Evolutionary conservation across 2,797 vertebrate genomes (phyloP).

Genomic region (Chelidonichthys spinosus): DNA sequence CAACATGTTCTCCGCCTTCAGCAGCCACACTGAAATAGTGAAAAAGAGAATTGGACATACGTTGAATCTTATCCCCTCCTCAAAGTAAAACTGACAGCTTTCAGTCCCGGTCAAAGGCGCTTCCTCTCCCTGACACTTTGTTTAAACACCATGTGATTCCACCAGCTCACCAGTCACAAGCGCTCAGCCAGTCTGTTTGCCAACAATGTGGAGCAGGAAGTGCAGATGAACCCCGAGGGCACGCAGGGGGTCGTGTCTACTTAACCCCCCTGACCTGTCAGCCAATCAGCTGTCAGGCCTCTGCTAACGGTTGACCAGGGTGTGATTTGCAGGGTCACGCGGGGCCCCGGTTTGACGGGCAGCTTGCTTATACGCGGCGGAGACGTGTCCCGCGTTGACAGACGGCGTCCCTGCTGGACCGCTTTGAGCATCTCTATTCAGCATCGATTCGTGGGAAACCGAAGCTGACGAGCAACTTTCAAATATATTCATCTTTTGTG

Average conservation of each 20-base stretch:
- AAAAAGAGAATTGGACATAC: conserved; percentile 12
- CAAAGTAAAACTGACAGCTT: conserved; percentile 49
- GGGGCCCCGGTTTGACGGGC: conserved; percentile 71
- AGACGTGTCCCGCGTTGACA: conserved; percentile 54
- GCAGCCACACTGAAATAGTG: conserved; percentile 27
- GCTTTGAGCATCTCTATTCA: conserved; percentile 61
- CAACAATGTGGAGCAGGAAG: conserved; percentile 83
- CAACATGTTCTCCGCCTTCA: conserved; percentile 50
- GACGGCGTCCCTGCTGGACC: conserved; percentile 68
- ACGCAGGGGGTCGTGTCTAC: conserved; percentile 82
- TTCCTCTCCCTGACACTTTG: conserved; percentile 47
- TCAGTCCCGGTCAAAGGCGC: conserved; percentile 34
- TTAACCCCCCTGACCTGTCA: conserved; percentile 81
- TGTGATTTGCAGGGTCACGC: conserved; percentile 75
- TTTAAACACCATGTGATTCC: conserved; percentile 72
- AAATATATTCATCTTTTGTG: conserved; percentile 47
- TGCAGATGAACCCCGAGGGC: conserved; percentile 81
- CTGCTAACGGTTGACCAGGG: conserved; percentile 71
- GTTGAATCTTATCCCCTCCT: conserved; percentile 36
- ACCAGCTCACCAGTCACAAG: conserved; percentile 53
- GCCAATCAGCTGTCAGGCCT: conserved; percentile 82
- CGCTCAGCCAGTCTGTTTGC: conserved; percentile 55
- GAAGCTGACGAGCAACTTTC: conserved; percentile 58
- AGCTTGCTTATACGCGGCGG: conserved; percentile 62
- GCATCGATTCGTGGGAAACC: conserved; percentile 39